Evolutionary conservation across 2,888 invertebrate species (phyloP), one percentile per base, ranked within the genome.

Genomic region (Zaprionus obscuricornis): DNA sequence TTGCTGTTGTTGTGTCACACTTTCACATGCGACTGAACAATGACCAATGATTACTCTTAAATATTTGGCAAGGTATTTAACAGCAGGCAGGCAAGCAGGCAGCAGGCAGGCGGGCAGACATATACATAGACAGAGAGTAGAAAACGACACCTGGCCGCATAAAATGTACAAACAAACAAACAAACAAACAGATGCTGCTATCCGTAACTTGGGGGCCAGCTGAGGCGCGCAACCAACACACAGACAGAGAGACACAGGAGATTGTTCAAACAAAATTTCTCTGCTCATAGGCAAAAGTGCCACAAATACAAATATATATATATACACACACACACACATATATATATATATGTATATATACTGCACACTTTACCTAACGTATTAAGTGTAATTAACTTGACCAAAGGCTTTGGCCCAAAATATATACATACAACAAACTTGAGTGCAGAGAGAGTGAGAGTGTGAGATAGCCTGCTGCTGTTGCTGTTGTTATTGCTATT

Each of bases 301-400:
- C n/a, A 36, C 39, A 50, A 2, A 16, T 8, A 39, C 22, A 20
- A 10, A 68, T 10, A 39, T n/a, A 57, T n/a, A 36, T 26, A 52
- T 24, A 43, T 24, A 26, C 47, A 47, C 20, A 51, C 31, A 37
- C 14, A 39, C 6, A 49, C 24, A 42, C 33, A 49, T 18, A 46
- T 29, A 36, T 34, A 46, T 52, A 57, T 31, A 8, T 18, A 34
- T 11, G 50, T 26, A 45, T 26, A 22, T 24, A 31, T 18, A 42
- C 13, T 14, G 34, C 20, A 13, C 46, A 45, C 54, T 74, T 56
- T 62, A 54, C 59, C 57, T 50, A 51, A 63, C 57, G 85, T 75
- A 75, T 78, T 81, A 85, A 78, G 79, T 79, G 83, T 85, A 81
- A 85, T 81, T 81, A 81, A 81, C 81, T 81, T 81, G 77, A 66